Evolutionary conservation across 2,888 invertebrate genomes (phyloP).

Genomic region (Mythimna pallens): DNA sequence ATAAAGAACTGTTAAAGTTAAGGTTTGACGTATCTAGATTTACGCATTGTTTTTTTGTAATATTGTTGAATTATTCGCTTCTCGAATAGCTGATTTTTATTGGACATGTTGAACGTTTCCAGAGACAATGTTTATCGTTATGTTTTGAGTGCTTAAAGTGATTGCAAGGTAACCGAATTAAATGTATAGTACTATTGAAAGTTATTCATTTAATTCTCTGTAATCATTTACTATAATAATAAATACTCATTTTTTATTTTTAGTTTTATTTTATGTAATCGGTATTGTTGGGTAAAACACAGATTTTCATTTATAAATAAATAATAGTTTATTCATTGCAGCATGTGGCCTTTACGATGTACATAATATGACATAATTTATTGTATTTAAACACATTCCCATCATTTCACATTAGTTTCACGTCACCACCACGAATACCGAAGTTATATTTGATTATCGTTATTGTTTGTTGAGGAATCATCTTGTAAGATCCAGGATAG

Average conservation of each 20-base stretch:
- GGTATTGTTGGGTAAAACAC: conserved; percentile 32
- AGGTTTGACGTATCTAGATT: conserved; percentile 33
- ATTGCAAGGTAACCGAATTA: conserved; percentile 1
- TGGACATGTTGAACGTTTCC: conserved; percentile 32
- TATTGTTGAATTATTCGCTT: conserved; percentile 43
- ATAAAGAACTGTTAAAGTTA: conserved; percentile 22
- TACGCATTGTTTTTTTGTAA: conserved; percentile 40
- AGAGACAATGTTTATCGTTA: conserved; percentile 25
- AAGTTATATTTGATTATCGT: conserved; percentile 54
- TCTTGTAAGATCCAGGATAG: conserved; percentile 35
- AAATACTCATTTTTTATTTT: conserved; percentile 60
- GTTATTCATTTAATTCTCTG: not conserved
- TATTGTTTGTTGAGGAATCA: conserved; percentile 54
- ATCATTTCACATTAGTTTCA: conserved; percentile 43
- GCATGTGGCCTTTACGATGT: conserved; percentile 37
- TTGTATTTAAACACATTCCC: conserved; percentile 64
- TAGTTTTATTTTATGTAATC: conserved; percentile 40
- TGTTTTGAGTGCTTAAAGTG: conserved; percentile 15
- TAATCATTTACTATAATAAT: conserved; percentile 34
- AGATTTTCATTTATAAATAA: conserved; percentile 16
- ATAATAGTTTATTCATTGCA: conserved; percentile 30
- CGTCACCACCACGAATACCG: conserved; percentile 37
- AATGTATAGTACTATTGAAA: conserved; percentile 18
- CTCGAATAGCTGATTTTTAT: conserved; percentile 35
- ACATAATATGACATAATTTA: conserved; percentile 56